A percentile compares a stretch with the other conserved stretches of the same genome.
phyloP scores from a whole-genome alignment of 2,113 vertebrate species.

The Heterotis niloticus region DNA sequence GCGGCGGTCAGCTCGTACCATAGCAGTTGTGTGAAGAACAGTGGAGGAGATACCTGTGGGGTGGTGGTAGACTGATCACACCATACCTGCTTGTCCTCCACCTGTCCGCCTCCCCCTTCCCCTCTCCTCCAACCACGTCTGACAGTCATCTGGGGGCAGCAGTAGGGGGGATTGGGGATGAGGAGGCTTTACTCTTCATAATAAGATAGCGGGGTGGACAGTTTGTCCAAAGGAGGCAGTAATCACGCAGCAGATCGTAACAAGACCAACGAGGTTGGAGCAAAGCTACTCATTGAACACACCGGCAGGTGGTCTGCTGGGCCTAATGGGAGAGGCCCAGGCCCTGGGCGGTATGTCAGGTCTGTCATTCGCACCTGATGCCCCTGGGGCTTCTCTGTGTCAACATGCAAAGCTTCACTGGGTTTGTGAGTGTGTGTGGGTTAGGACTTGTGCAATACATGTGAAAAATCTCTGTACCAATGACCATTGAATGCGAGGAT shows the following conservation, averaged over 20 bases:
- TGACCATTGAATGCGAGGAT: too few relatives aligned
- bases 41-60: conserved; percentile 29
- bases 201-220: conserved; percentile 35
- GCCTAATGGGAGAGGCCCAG: conserved; percentile 19
- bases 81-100: neutral
- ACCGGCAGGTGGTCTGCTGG: conserved; percentile 24
- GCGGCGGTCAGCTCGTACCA: conserved; percentile 1
- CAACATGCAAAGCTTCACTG: neutral
- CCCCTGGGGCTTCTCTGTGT: conserved; percentile 1
- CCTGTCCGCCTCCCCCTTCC: conserved; percentile 2
- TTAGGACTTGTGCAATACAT: neutral
- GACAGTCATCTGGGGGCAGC: conserved; percentile 24
- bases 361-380: conserved; percentile 7
- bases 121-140: conserved; percentile 20
- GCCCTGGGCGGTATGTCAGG: neutral
- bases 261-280: conserved; percentile 4
- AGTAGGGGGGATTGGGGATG: neutral
- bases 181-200: conserved; percentile 22
- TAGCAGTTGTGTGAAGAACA: conserved; percentile 19
- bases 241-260: conserved; percentile 21
- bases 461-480: neutral
- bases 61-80: neutral
- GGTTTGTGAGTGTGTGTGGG: neutral
- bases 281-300: conserved; percentile 3
- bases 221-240: conserved; percentile 27